These are phyloP conservation scores for Lipotes vexillifer DNA, from an alignment of 2,113 vertebrate species.

Conservation along the genomic window DNA sequence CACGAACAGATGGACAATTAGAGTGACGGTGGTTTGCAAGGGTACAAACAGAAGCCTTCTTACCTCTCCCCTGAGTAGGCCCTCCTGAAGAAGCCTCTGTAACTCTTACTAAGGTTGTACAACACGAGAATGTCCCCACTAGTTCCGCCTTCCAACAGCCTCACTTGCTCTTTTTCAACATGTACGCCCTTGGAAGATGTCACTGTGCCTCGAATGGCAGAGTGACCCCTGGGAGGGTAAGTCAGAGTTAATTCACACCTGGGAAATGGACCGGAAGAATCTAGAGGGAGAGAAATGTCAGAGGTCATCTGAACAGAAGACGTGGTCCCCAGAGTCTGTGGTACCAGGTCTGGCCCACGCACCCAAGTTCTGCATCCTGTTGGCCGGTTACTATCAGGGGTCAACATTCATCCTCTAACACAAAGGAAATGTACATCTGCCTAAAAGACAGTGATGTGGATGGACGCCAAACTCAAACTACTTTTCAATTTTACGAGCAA, in stretches of 20 bases:
- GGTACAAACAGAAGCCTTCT: fast-evolving
- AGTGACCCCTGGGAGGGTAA: constrained; percentile 44
- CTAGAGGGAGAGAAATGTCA: not conserved
- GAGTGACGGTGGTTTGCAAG: not conserved
- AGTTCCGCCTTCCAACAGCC: constrained; percentile 74
- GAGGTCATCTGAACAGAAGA: not conserved
- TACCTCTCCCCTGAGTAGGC: constrained; percentile 81
- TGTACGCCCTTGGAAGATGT: constrained; percentile 70
- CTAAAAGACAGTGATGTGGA: not conserved
- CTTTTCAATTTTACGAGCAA: not conserved
- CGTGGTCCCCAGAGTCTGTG: fast-evolving
- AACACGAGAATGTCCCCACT: constrained; percentile 76
- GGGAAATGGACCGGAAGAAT: fast-evolving
- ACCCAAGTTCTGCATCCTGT: not conserved
- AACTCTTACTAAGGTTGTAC: constrained; percentile 76
- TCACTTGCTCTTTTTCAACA: constrained; percentile 73
- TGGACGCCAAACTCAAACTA: not conserved
- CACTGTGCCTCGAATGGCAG: not conserved
- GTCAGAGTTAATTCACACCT: not conserved
- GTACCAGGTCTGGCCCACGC: not conserved
- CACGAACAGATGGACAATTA: not conserved
- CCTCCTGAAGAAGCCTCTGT: constrained; percentile 66
- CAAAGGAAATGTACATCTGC: not conserved
- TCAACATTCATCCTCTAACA: not conserved
- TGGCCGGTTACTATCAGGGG: not conserved